Conservation (phyloP, 2,888 invertebrate genomes). For the Nineta flava region DNA sequence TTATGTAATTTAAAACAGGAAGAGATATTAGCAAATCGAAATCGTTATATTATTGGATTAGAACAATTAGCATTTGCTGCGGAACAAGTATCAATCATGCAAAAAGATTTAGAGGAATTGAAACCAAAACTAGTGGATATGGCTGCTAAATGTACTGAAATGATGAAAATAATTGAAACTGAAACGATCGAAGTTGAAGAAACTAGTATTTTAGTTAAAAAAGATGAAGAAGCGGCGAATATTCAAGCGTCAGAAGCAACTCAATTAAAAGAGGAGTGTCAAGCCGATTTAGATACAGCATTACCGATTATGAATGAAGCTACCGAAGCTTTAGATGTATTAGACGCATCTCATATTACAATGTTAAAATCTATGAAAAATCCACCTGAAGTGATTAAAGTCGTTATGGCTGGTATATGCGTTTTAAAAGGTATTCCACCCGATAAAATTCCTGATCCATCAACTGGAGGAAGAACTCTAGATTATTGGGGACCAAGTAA, state of each 20-base stretch:
- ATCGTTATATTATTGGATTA: conserved; percentile 53
- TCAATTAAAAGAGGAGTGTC: conserved; percentile 75
- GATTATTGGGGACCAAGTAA: conserved; percentile 83
- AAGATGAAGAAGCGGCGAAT: conserved; percentile 78
- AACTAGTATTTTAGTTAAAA: conserved; percentile 61
- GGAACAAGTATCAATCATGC: conserved; percentile 61
- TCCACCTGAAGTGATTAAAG: conserved; percentile 65
- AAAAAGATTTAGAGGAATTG: conserved; percentile 50
- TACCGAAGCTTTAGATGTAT: conserved; percentile 59
- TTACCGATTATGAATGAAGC: conserved; percentile 68
- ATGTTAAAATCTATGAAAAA: conserved; percentile 81
- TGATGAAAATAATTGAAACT: conserved; percentile 59
- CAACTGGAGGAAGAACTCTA: conserved; percentile 47
- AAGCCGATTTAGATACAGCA: conserved; percentile 79
- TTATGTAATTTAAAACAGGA: conserved; percentile 57
- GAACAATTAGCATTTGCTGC: conserved; percentile 65
- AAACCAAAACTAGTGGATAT: conserved; percentile 61
- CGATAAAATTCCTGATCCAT: conserved; percentile 57
- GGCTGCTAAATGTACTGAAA: conserved; percentile 53
- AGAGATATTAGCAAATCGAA: conserved; percentile 53
- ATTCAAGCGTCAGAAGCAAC: conserved; percentile 73
- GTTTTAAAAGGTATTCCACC: conserved; percentile 69
- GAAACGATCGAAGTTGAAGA: conserved; percentile 64
- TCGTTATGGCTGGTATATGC: conserved; percentile 84
- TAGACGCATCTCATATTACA: conserved; percentile 72